Percentiles rank a stretch among this genome's conserved stretches.
Conservation (phyloP, 1,140 invertebrate genomes). For the Drosophila erecta region DNA sequence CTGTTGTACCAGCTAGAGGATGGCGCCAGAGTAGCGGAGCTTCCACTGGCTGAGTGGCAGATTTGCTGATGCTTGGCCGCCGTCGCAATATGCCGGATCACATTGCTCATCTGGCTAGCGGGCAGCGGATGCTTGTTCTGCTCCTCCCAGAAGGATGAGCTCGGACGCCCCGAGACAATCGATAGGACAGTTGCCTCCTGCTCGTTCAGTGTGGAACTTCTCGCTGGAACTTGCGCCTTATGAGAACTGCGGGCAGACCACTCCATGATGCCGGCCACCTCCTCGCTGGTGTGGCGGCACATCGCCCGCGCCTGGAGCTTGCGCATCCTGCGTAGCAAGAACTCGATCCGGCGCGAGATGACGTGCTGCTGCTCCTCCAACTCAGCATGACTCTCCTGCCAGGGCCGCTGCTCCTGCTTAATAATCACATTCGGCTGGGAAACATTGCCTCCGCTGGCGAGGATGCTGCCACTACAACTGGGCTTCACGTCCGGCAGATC, state of each 20-base stretch:
- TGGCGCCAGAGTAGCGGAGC: conserved; percentile 67
- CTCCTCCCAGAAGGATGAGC: conserved; percentile 58
- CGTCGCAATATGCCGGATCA: conserved; percentile 72
- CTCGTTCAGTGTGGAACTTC: conserved; percentile 73
- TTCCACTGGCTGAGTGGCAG: conserved; percentile 75
- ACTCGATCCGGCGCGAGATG: conserved; percentile 88
- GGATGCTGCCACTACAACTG: conserved; percentile 10
- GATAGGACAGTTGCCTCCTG: conserved; percentile 62
- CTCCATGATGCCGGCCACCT: conserved; percentile 90
- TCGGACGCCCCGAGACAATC: conserved; percentile 57
- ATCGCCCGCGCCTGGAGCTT: conserved; percentile 90
- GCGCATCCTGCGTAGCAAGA: conserved; percentile 89
- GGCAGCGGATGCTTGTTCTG: conserved; percentile 67
- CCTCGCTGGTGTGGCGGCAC: conserved; percentile 90
- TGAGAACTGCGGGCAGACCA: conserved; percentile 86
- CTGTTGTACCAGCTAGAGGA: conserved; percentile 65
- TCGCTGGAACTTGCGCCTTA: conserved; percentile 51
- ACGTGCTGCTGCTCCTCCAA: conserved; percentile 86
- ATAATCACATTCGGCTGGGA: conserved; percentile 5
- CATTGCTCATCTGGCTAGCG: conserved; percentile 67
- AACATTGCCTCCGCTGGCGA: conserved; percentile 4
- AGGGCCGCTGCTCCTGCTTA: conserved; percentile 19
- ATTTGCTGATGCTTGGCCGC: conserved; percentile 70
- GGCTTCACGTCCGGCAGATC: conserved; percentile 29
- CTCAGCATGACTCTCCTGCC: conserved; percentile 46